Conservation (phyloP, 2,113 vertebrate species). For the Chinchilla lanigera region DNA sequence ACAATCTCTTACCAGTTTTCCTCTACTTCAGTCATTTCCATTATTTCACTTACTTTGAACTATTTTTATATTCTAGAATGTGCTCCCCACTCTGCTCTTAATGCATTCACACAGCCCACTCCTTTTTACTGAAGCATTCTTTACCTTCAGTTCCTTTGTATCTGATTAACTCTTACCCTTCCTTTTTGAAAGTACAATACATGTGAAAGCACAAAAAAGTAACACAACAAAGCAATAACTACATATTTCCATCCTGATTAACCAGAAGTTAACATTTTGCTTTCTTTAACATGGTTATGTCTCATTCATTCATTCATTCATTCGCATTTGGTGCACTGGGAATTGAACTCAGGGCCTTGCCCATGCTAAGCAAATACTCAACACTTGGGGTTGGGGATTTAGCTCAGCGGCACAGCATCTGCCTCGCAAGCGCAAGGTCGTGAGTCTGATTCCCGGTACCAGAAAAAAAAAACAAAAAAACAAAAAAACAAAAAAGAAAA, state of each 20-base stretch:
- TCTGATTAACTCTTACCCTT: not conserved
- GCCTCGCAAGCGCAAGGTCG: too few species aligned
- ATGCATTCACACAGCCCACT: not conserved
- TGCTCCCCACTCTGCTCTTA: not conserved
- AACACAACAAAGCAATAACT: not conserved
- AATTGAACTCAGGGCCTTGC: not conserved
- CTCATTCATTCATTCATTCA: not conserved
- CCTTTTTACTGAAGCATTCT: not conserved
- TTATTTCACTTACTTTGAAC: not conserved
- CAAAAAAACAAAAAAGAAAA: too few species aligned
- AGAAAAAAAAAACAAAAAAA: too few species aligned
- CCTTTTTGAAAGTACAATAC: not conserved
- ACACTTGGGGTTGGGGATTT: too few species aligned
- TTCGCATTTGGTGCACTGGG: not conserved
- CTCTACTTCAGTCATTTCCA: not conserved
- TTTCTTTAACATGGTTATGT: not conserved
- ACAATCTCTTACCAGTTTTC: not conserved
- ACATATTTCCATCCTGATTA: not conserved
- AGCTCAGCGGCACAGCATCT: too few species aligned
- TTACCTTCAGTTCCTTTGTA: not conserved
- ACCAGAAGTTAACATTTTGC: not conserved
- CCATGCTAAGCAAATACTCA: not conserved
- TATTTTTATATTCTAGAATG: not conserved
- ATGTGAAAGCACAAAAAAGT: not conserved
- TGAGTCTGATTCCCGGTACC: too few species aligned